Evolutionary conservation across 2,888 invertebrate species (phyloP).

Genomic region (Brachypalpus laphriformis): DNA sequence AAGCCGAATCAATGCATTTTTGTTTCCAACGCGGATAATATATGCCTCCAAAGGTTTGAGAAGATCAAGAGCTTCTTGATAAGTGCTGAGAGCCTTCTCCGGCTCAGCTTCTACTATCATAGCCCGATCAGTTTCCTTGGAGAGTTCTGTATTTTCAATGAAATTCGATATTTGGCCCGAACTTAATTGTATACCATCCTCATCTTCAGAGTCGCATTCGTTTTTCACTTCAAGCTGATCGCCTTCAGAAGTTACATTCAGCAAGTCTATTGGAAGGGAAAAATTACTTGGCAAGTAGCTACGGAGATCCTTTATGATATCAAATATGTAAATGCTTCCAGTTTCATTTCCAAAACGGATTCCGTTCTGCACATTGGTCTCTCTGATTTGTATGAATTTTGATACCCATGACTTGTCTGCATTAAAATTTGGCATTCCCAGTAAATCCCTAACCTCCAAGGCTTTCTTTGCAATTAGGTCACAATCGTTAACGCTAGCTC

Average conservation of each 20-base stretch:
- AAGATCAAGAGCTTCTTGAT: constrained; percentile 79
- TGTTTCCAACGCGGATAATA: constrained; percentile 16
- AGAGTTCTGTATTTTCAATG: not conserved
- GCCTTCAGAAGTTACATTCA: not conserved
- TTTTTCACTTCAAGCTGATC: not conserved
- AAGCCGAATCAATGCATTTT: constrained; percentile 25
- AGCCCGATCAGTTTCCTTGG: not conserved
- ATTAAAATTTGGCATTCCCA: constrained; percentile 23
- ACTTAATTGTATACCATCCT: not conserved
- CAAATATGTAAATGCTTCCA: not conserved
- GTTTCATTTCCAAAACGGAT: constrained; percentile 20
- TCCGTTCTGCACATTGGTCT: not conserved
- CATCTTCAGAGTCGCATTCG: constrained; percentile 6
- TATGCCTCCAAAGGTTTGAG: constrained; percentile 79
- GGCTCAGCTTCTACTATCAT: not conserved
- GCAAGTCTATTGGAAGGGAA: constrained; percentile 19
- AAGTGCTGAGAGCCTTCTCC: constrained; percentile 75
- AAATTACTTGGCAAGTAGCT: constrained; percentile 44
- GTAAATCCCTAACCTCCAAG: not conserved
- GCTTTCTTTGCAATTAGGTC: not conserved
- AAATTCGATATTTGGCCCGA: not conserved
- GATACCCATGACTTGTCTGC: not conserved
- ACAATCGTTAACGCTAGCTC: not conserved
- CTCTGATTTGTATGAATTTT: constrained; percentile 10
- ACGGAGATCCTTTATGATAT: constrained; percentile 53